Percentiles rank a stretch among this genome's conserved stretches.
Evolutionary conservation across 2,888 invertebrate genomes (phyloP).

Genomic region (Fissipunctia ypsillon): DNA sequence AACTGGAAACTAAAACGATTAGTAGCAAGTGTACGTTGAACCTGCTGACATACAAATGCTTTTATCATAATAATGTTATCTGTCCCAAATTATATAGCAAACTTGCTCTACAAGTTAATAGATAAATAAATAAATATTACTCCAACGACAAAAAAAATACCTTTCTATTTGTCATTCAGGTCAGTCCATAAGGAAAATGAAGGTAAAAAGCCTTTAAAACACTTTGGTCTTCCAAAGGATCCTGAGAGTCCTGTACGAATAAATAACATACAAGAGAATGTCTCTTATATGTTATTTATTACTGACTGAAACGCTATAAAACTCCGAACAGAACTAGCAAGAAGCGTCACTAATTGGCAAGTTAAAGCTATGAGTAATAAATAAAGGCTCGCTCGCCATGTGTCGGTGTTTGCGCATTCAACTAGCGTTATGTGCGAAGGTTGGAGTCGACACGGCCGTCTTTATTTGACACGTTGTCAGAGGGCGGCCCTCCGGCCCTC

Average conservation of each 20-base stretch:
- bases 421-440: constrained; percentile 80
- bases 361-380: constrained; percentile 59
- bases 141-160: background rate
- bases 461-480: constrained; percentile 85
- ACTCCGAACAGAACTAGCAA: constrained; percentile 26
- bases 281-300: no score
- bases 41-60: constrained; percentile 45
- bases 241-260: constrained; percentile 20
- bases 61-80: constrained; percentile 5
- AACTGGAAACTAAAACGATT: constrained; percentile 76
- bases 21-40: constrained; percentile 56
- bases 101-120: background rate
- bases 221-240: constrained; percentile 2
- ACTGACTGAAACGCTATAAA: constrained; percentile 32
- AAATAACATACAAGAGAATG: constrained; percentile 27
- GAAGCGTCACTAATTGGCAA: constrained; percentile 58
- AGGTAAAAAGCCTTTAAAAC: constrained; percentile 12
- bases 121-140: constrained; percentile 1
- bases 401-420: constrained; percentile 76
- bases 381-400: constrained; percentile 66
- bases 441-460: constrained; percentile 72
- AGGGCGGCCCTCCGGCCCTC: constrained; percentile 71
- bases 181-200: constrained; percentile 29
- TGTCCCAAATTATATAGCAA: background rate
- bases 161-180: constrained; percentile 15